Conservation (phyloP, 37 sponge, comb jelly and placozoan genomes). For the Aplysina aerophoba region DNA sequence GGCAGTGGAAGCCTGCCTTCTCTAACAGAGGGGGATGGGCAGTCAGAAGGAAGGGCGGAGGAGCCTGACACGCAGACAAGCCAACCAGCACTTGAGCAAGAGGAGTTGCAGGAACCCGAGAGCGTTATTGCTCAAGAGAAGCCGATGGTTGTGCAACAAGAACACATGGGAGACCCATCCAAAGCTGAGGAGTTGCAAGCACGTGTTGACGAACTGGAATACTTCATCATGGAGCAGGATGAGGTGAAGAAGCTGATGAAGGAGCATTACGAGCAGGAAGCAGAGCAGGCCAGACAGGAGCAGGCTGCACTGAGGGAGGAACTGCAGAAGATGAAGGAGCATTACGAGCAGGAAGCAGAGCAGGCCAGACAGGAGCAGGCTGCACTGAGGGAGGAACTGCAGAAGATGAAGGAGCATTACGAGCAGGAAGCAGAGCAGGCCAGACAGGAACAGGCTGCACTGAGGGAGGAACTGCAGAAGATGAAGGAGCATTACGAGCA, state of each 20-base stretch:
- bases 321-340: conserved; percentile 1
- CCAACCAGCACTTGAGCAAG: too few species aligned
- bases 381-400: not conserved
- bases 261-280: conserved; percentile 3
- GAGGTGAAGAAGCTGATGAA: conserved; percentile 15
- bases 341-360: not conserved
- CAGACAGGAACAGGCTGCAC: not conserved
- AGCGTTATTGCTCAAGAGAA: not conserved
- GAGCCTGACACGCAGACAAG: too few species aligned
- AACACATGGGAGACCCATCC: too few species aligned
- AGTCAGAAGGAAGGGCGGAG: too few species aligned
- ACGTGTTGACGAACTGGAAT: conserved; percentile 6
- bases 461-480: not conserved
- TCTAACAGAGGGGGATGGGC: too few species aligned
- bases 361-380: not conserved
- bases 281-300: not conserved
- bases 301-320: not conserved
- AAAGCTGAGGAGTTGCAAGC: not conserved
- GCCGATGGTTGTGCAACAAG: not conserved
- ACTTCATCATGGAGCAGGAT: conserved; percentile 23
- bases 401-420: not conserved
- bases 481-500: conserved; percentile 3
- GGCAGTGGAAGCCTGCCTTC: too few species aligned
- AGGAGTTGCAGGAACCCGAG: too few species aligned
- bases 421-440: not conserved